These are phyloP conservation scores for Zosterops hypoxanthus DNA, from an alignment of 2,113 vertebrate species.

Conservation along the genomic window DNA sequence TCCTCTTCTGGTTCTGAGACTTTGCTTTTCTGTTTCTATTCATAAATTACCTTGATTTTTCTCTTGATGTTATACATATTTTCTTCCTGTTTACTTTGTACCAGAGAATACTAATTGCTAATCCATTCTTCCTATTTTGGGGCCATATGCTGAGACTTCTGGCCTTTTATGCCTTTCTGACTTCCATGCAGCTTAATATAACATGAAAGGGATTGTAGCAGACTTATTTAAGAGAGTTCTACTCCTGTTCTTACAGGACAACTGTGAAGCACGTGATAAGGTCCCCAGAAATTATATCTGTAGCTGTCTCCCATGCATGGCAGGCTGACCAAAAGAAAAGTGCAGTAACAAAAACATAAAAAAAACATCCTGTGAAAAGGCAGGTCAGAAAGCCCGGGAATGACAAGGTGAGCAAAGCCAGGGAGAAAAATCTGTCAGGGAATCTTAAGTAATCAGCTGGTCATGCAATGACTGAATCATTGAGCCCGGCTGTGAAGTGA, in stretches of 20 bases:
- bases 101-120: background rate
- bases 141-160: background rate
- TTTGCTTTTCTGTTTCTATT: background rate
- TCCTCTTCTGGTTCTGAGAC: background rate
- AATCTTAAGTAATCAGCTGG: slow-evolving; percentile 64
- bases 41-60: background rate
- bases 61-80: background rate
- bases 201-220: background rate
- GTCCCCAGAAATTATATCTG: background rate
- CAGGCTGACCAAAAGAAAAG: background rate
- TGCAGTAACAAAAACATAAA: background rate
- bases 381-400: background rate
- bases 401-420: background rate
- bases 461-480: slow-evolving; percentile 65
- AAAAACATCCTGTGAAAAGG: slow-evolving; percentile 27
- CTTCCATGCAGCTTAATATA: background rate
- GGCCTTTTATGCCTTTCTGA: background rate
- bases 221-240: background rate
- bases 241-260: background rate
- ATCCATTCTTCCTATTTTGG: background rate
- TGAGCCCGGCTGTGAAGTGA: slow-evolving; percentile 43
- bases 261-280: too few species aligned
- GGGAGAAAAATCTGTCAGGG: slow-evolving; percentile 49
- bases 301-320: background rate
- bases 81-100: background rate